These are phyloP conservation scores for Phalanger gymnotis DNA, from an alignment of 2,797 vertebrate genomes.

Conservation along the genomic window DNA sequence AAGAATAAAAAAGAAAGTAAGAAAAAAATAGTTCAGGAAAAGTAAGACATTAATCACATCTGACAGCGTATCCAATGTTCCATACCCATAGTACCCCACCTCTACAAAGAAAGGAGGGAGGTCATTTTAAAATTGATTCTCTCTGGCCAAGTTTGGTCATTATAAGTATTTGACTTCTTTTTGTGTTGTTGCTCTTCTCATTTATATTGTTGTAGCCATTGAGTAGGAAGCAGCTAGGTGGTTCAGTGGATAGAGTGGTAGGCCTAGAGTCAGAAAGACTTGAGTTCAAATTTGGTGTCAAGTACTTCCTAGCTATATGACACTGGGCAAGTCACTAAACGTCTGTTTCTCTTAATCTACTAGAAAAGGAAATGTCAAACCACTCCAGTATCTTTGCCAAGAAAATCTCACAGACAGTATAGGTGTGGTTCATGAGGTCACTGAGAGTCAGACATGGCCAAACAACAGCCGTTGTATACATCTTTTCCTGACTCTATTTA, in stretches of 20 bases:
- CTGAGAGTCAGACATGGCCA: not conserved
- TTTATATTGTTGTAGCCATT: not conserved
- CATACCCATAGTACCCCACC: not conserved
- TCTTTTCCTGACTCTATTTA: not conserved
- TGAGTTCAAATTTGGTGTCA: not conserved
- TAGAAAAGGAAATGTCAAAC: not conserved
- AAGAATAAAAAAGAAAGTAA: not conserved
- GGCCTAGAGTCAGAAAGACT: not conserved
- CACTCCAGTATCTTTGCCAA: not conserved
- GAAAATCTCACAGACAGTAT: not conserved
- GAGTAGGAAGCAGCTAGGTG: not conserved
- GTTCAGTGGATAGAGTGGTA: not conserved
- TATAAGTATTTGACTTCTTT: not conserved
- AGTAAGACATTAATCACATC: not conserved
- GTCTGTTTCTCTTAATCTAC: not conserved
- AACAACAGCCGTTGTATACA: not conserved
- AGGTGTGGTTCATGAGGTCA: not conserved
- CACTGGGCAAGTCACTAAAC: not conserved
- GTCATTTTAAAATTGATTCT: not conserved
- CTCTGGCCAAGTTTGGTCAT: not conserved
- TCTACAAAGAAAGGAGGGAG: not conserved
- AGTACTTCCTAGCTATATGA: not conserved
- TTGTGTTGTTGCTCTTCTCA: not conserved
- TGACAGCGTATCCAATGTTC: not conserved
- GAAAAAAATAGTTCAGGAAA: not conserved